A percentile compares a stretch with the other conserved stretches of the same genome.
Conservation (phyloP, 2,888 invertebrate species). For the Seira sanloemensis region DNA sequence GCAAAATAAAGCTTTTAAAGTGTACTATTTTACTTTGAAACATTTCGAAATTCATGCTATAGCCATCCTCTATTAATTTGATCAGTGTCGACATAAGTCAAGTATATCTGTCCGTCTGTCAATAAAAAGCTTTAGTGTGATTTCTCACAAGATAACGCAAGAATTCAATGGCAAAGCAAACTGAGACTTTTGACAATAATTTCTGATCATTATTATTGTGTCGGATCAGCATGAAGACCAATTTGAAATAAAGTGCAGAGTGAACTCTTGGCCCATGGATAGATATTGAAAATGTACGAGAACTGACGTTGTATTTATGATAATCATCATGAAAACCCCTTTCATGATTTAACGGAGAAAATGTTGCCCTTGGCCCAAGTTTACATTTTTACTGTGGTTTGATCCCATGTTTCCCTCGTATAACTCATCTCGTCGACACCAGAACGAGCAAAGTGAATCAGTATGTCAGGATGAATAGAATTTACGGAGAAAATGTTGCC, state of each 20-base stretch:
- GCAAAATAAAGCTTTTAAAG: too few species aligned
- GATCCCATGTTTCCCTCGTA: not conserved
- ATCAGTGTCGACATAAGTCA: not conserved
- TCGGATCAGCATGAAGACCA: too few species aligned
- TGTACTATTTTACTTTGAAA: too few species aligned
- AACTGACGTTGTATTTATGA: too few species aligned
- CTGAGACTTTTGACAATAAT: too few species aligned
- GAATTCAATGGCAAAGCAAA: too few species aligned
- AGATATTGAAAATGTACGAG: too few species aligned
- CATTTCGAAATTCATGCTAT: too few species aligned
- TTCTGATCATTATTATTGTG: too few species aligned
- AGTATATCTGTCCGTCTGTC: not conserved
- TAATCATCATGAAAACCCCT: too few species aligned
- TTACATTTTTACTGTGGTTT: not conserved
- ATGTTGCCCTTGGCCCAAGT: constrained; percentile 61
- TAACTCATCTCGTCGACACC: not conserved
- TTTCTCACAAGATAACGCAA: too few species aligned
- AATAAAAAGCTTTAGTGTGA: not conserved
- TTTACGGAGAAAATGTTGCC: constrained; percentile 63
- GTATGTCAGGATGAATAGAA: constrained; percentile 50
- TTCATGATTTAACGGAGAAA: constrained; percentile 60
- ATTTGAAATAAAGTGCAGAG: constrained; percentile 13
- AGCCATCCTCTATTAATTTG: not conserved
- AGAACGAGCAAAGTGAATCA: constrained; percentile 42
- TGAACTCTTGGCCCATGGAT: constrained; percentile 51